Base-by-base conservation (phyloP, 2,113 vertebrate species). In the Trichomycterus rosablanca region DNA sequence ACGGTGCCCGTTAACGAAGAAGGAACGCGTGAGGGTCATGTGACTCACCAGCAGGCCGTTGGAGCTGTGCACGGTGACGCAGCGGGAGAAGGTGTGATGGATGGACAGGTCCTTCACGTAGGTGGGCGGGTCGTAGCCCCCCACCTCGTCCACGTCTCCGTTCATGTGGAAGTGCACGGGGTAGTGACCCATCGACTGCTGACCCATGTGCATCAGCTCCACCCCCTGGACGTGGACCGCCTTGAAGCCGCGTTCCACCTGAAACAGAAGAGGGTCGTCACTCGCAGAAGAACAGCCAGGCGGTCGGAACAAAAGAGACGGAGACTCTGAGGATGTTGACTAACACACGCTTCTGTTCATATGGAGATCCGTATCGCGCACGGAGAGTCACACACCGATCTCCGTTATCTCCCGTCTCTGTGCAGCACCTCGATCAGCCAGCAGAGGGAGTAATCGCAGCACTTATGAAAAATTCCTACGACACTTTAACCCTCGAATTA, bases 31-130 rank as follows among this genome's bases (percentile, higher is more conserved):
- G n/a, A n/a, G n/a, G n/a, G n/a, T n/a, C n/a, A n/a, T n/a, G n/a
- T n/a, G n/a, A n/a, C 94, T 92, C 78, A 98, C 96, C 94, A 98
- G 74, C n/a, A 98, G 80, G 10, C 96, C 96, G 0, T 94, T 97
- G 80, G 94, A 91, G 62, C 89, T 92, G 0, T 98, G 96, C 61
- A 98, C 80, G 0, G 96, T 98, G 58, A 98, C 79, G 0, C 96
- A 98, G 72, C 95, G 93, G 7, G 96, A 98, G 81, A 96, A 98
- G 5, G 93, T 89, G 58, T 95, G 89, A 74, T 98, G 93, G 64
- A 98, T 95, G 72, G 96, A 90, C 20, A 91, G 70, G 1, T 90
- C 90, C 4, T 83, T 88, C 80, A 97, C 81, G 0, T 82, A 94
- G 0, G 92, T 94, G 2, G 92, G 89, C 0, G 94, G 93, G 66